Percentiles rank a stretch among this genome's conserved stretches.
Conservation (phyloP, 2,888 invertebrate genomes). For the Tolmerus cingulatus region DNA sequence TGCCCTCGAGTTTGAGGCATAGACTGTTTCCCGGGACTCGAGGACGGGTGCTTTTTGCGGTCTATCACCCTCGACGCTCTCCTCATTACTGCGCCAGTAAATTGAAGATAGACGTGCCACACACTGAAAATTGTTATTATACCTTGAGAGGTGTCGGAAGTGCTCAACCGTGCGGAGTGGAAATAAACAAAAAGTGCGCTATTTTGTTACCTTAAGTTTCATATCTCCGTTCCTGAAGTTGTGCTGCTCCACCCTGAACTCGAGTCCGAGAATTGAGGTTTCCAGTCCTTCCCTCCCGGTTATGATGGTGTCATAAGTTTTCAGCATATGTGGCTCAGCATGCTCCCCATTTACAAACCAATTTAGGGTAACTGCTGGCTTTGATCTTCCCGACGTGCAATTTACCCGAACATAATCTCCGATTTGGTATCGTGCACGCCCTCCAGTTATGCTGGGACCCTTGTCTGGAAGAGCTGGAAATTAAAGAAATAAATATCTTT, state of each 20-base stretch:
- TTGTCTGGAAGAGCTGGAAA: constrained; percentile 68
- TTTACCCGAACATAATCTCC: constrained; percentile 70
- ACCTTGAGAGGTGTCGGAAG: not conserved
- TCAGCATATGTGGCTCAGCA: constrained; percentile 61
- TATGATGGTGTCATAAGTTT: constrained; percentile 66
- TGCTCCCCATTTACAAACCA: constrained; percentile 71
- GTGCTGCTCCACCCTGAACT: constrained; percentile 72
- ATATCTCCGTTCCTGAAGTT: constrained; percentile 78
- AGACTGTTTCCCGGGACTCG: constrained; percentile 73
- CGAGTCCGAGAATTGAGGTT: constrained; percentile 72
- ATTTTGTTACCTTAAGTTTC: constrained; percentile 69
- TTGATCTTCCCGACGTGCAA: constrained; percentile 71
- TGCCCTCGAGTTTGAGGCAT: constrained; percentile 68
- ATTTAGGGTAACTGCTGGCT: constrained; percentile 68
- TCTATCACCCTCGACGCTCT: constrained; percentile 75
- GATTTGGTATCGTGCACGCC: constrained; percentile 68
- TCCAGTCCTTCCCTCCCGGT: constrained; percentile 71
- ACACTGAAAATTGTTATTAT: constrained; percentile 62
- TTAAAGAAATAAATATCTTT: not conserved
- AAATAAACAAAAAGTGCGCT: not conserved
- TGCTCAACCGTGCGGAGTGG: not conserved
- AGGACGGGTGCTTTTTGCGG: constrained; percentile 73
- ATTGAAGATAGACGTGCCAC: constrained; percentile 75
- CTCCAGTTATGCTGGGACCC: constrained; percentile 70
- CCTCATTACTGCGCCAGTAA: constrained; percentile 78